Evolutionary conservation across 23 tunicate genomes (phyloP).

Genomic region (Phallusia fumigata): DNA sequence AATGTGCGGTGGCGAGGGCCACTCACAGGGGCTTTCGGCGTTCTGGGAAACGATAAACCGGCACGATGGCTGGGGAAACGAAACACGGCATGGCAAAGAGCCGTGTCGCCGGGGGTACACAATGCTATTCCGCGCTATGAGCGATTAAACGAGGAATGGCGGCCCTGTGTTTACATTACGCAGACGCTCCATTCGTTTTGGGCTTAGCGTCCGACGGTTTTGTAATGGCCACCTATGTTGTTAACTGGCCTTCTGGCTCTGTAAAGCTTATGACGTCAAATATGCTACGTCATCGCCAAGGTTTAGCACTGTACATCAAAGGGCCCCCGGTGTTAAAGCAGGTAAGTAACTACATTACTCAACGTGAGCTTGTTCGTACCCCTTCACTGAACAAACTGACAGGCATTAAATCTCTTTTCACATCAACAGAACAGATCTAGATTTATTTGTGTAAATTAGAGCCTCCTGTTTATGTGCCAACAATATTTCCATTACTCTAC

Average conservation of each 20-base stretch:
- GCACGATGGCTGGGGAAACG: background rate
- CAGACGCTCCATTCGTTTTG: background rate
- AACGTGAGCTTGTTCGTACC: no score
- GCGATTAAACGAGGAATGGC: background rate
- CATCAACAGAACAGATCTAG: no score
- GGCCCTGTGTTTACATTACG: background rate
- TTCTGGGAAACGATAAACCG: constrained; percentile 5
- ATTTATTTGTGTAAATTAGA: no score
- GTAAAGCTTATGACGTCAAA: no score
- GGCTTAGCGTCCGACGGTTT: background rate
- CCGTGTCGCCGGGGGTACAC: constrained; percentile 9
- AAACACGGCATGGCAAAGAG: background rate
- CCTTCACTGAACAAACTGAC: no score
- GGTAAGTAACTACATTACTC: no score
- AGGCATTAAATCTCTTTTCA: no score
- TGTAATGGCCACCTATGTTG: background rate
- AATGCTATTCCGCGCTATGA: background rate
- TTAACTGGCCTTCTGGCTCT: background rate
- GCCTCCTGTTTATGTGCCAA: no score
- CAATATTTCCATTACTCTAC: no score
- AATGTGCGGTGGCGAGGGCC: background rate
- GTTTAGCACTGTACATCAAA: no score
- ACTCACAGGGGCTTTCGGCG: background rate
- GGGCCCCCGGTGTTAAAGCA: no score
- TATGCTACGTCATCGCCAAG: no score